A percentile compares a stretch with the other conserved stretches of the same genome.
Conservation (phyloP, 2,888 invertebrate species). For the Silvanus unidentatus region DNA sequence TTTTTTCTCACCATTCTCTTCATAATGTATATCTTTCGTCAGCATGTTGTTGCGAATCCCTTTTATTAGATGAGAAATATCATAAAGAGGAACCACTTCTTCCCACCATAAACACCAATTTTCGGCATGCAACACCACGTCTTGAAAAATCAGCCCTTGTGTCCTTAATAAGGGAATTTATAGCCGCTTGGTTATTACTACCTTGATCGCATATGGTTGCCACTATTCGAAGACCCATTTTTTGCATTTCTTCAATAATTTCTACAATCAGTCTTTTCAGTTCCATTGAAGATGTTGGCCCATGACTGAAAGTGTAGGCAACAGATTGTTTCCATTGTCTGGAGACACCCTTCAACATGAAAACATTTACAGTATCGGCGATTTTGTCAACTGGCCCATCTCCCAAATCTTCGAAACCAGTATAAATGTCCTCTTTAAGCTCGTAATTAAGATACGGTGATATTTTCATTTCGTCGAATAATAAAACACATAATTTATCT, state of each 20-base stretch:
- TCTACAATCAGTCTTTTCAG: no score
- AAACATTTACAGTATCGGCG: not conserved
- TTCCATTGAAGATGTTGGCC: no score
- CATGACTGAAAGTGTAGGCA: no score
- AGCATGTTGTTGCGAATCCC: slow-evolving; percentile 16
- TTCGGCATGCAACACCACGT: not conserved
- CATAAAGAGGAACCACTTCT: slow-evolving; percentile 13
- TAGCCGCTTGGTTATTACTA: slow-evolving; percentile 7
- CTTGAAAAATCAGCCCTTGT: not conserved
- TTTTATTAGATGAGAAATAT: slow-evolving; percentile 16
- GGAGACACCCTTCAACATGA: slow-evolving; percentile 5
- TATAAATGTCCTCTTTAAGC: no score
- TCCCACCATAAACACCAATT: slow-evolving; percentile 6
- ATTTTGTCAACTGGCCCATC: not conserved
- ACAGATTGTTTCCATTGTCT: slow-evolving; percentile 6
- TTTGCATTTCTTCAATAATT: not conserved
- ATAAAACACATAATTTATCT: no score
- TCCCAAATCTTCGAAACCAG: not conserved
- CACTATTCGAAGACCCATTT: slow-evolving; percentile 7
- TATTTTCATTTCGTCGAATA: no score
- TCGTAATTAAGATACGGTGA: no score
- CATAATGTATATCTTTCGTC: slow-evolving; percentile 7
- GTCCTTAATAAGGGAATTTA: slow-evolving; percentile 4
- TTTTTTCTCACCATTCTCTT: not conserved
- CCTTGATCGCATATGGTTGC: slow-evolving; percentile 10